Evolutionary conservation across 2,113 vertebrate genomes (phyloP).

Genomic region (Paracanthobrama guichenoti): DNA sequence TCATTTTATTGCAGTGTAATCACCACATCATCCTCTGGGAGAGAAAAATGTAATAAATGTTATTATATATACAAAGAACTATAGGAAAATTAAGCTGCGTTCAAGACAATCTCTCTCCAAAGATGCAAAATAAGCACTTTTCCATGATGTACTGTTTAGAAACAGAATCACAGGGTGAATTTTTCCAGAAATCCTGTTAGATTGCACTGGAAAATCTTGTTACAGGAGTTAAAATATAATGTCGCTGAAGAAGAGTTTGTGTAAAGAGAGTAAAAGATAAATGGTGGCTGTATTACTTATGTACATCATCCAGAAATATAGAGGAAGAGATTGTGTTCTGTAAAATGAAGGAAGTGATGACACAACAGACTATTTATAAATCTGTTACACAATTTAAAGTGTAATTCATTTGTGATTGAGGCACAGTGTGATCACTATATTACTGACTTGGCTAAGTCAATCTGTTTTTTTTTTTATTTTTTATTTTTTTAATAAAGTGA

Average conservation of each 20-base stretch:
- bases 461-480: too few species aligned
- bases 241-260: slow-evolving; percentile 15
- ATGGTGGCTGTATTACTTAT: not conserved
- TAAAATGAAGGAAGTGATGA: not conserved
- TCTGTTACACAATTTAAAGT: not conserved
- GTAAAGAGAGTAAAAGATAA: slow-evolving; percentile 13
- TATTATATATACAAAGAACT: slow-evolving; percentile 8
- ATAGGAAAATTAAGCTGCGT: slow-evolving; percentile 3
- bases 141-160: not conserved
- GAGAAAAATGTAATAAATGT: not conserved
- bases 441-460: not conserved
- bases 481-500: too few species aligned
- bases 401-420: not conserved
- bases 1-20: slow-evolving; percentile 2
- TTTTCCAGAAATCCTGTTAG: slow-evolving; percentile 7
- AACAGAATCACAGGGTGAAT: slow-evolving; percentile 15
- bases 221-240: slow-evolving; percentile 31
- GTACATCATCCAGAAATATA: not conserved
- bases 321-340: not conserved
- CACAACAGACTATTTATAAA: not conserved
- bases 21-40: slow-evolving; percentile 8
- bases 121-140: not conserved
- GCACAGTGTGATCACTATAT: not conserved
- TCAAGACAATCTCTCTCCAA: not conserved
- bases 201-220: slow-evolving; percentile 32